Conservation (phyloP, 2,797 vertebrate genomes). For the Lophotriccus pileatus region DNA sequence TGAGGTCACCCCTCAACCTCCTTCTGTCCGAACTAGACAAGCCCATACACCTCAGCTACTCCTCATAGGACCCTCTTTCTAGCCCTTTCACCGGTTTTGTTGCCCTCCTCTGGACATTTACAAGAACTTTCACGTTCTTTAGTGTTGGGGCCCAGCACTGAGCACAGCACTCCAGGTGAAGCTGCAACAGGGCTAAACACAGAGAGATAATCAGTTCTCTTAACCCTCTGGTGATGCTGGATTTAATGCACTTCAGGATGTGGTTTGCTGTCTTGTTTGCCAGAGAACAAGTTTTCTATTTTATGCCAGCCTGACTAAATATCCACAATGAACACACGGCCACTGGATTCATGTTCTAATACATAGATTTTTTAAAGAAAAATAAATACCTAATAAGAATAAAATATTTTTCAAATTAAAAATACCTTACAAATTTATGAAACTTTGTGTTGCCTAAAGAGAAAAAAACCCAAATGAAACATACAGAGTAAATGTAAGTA, state of each 20-base stretch:
- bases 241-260: neutral
- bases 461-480: neutral
- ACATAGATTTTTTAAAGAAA: neutral
- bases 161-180: neutral
- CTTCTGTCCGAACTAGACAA: neutral
- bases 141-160: neutral
- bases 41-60: neutral
- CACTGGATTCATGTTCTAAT: neutral
- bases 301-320: neutral
- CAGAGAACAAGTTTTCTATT: neutral
- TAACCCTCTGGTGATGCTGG: neutral
- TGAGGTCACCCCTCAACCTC: neutral
- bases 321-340: neutral
- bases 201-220: neutral
- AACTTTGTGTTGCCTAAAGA: neutral
- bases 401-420: neutral
- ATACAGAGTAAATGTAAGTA: neutral
- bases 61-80: neutral
- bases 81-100: neutral
- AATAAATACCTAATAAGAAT: neutral
- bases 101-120: neutral
- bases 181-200: accelerated
- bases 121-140: neutral
- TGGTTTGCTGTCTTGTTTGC: neutral
- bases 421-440: neutral